Evolutionary conservation across 2,888 invertebrate species (phyloP).

Genomic region (Unio delphinus): DNA sequence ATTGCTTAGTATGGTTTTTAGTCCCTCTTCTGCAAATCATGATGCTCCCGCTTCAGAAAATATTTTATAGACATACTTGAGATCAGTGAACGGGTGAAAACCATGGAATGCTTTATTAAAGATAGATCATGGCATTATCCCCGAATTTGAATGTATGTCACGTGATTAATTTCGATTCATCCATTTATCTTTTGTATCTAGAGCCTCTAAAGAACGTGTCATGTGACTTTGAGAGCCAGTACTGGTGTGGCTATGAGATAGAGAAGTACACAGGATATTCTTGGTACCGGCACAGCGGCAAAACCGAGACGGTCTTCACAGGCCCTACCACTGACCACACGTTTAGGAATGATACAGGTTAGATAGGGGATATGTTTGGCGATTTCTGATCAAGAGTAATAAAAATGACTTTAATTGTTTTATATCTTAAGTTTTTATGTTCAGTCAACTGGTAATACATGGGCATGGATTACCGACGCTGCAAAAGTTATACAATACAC

Average conservation of each 20-base stretch:
- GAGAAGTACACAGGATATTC: constrained; percentile 22
- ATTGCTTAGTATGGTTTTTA: too few species aligned
- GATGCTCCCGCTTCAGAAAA: too few species aligned
- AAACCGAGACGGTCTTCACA: constrained; percentile 39
- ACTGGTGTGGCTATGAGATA: constrained; percentile 58
- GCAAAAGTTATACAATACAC: not conserved
- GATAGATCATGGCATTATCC: too few species aligned
- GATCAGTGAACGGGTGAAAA: too few species aligned
- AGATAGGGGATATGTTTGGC: not conserved
- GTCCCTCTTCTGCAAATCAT: too few species aligned
- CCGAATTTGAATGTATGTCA: too few species aligned
- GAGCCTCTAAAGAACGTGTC: constrained; percentile 40
- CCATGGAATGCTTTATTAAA: too few species aligned
- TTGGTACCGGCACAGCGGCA: constrained; percentile 55
- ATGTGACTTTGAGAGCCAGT: constrained; percentile 59
- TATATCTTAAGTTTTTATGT: not conserved
- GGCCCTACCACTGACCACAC: constrained; percentile 59
- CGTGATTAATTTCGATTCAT: not conserved
- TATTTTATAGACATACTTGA: too few species aligned
- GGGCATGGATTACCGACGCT: not conserved
- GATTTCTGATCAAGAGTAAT: not conserved
- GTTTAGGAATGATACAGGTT: constrained; percentile 35
- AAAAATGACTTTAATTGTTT: not conserved
- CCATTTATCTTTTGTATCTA: constrained; percentile 19
- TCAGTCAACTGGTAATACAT: not conserved